These are phyloP conservation scores for Ctenopoma multispine DNA, from an alignment of 2,797 vertebrate genomes.

Conservation along the genomic window DNA sequence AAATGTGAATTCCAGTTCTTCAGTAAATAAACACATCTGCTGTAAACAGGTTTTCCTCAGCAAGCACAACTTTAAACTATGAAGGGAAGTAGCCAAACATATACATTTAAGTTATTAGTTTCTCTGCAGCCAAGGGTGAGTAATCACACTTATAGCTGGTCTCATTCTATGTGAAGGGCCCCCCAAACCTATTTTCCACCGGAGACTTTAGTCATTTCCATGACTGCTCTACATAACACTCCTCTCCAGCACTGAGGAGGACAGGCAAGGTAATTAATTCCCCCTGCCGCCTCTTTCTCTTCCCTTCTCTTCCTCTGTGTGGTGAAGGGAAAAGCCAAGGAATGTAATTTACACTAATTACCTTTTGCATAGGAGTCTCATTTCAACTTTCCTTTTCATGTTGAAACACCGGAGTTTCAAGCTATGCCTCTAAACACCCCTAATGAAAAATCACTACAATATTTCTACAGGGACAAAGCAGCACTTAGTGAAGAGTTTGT, in stretches of 20 bases:
- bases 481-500: slow-evolving; percentile 14
- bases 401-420: slow-evolving; percentile 46
- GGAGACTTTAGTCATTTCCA: slow-evolving; percentile 75
- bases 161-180: slow-evolving; percentile 45
- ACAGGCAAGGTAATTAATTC: slow-evolving; percentile 82
- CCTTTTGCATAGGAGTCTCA: slow-evolving; percentile 78
- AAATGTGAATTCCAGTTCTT: slow-evolving; percentile 7
- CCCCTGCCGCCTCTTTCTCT: slow-evolving; percentile 73
- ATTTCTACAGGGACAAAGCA: slow-evolving; percentile 31
- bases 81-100: slow-evolving; percentile 54
- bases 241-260: slow-evolving; percentile 66
- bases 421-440: slow-evolving; percentile 49
- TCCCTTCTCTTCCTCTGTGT: slow-evolving; percentile 68
- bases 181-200: slow-evolving; percentile 65
- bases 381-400: slow-evolving; percentile 81
- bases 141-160: slow-evolving; percentile 65
- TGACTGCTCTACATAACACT: slow-evolving; percentile 73
- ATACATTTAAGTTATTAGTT: slow-evolving; percentile 57
- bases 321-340: slow-evolving; percentile 71
- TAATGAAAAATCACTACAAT: slow-evolving; percentile 58
- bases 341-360: slow-evolving; percentile 85
- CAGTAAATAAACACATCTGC: slow-evolving; percentile 13
- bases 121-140: slow-evolving; percentile 45
- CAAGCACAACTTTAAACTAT: slow-evolving; percentile 35
- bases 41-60: slow-evolving; percentile 6